phyloP scores from a whole-genome alignment of 2,888 invertebrate genomes.

The Rhyacophila evoluta region DNA sequence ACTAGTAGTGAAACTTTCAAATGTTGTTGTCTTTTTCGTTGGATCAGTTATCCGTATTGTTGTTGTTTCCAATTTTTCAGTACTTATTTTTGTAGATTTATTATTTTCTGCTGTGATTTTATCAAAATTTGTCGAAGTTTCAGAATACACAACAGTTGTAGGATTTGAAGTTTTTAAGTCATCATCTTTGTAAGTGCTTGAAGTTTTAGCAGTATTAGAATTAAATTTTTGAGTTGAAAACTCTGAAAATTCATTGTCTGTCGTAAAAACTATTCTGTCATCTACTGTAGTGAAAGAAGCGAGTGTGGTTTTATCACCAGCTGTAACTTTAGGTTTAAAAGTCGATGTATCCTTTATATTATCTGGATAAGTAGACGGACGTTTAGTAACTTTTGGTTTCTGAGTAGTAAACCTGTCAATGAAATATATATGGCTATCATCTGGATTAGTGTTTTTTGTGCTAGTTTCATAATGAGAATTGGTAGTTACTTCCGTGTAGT shows the following conservation, averaged over 20 bases:
- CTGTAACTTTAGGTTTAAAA: background rate
- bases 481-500: background rate
- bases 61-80: background rate
- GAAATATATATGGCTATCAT: slow-evolving; percentile 22
- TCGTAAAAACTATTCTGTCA: background rate
- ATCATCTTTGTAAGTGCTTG: background rate
- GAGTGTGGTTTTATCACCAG: background rate
- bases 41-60: background rate
- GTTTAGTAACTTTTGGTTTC: background rate
- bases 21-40: background rate
- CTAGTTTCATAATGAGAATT: background rate
- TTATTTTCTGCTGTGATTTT: background rate
- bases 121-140: background rate
- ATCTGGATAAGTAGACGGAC: background rate
- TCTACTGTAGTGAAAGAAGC: background rate
- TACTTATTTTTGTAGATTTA: background rate
- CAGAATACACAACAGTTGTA: background rate
- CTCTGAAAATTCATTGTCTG: background rate
- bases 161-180: background rate
- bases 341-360: background rate
- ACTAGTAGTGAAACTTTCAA: background rate
- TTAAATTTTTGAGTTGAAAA: background rate
- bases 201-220: background rate
- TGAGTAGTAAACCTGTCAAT: background rate
- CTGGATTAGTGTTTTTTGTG: background rate